Evolutionary conservation across 2,113 vertebrate species (phyloP).

Genomic region (Tauraco erythrolophus): DNA sequence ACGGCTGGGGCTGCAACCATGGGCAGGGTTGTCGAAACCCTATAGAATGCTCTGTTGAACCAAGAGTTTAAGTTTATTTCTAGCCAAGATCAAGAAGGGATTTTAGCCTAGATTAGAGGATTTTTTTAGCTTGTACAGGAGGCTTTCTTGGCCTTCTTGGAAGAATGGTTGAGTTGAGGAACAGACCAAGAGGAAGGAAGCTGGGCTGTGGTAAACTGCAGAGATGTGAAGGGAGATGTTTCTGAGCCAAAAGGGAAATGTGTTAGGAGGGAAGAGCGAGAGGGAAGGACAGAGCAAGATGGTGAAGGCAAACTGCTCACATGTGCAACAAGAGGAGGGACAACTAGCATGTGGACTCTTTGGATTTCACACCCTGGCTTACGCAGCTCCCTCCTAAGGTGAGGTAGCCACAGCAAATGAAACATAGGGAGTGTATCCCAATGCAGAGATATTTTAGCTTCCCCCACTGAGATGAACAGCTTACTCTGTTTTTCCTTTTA

Average conservation of each 20-base stretch:
- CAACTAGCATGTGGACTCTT: neutral
- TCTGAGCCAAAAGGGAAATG: neutral
- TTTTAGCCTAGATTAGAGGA: neutral
- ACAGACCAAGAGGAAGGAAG: neutral
- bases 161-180: neutral
- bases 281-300: neutral
- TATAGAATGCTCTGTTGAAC: neutral
- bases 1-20: neutral
- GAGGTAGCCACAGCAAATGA: neutral
- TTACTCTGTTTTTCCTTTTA: neutral
- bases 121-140: neutral
- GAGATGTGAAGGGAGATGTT: neutral
- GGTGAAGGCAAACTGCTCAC: neutral
- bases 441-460: neutral
- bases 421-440: neutral
- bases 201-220: neutral
- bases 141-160: neutral
- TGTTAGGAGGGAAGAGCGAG: neutral
- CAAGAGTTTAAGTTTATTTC: neutral
- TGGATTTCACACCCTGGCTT: neutral
- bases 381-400: neutral
- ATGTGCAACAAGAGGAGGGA: neutral
- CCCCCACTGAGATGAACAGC: neutral
- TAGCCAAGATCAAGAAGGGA: neutral
- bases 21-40: neutral